These are phyloP conservation scores for Apostichopus parvimensis DNA, from an alignment of 35 echinoderm and acorn worm species.

Conservation along the genomic window DNA sequence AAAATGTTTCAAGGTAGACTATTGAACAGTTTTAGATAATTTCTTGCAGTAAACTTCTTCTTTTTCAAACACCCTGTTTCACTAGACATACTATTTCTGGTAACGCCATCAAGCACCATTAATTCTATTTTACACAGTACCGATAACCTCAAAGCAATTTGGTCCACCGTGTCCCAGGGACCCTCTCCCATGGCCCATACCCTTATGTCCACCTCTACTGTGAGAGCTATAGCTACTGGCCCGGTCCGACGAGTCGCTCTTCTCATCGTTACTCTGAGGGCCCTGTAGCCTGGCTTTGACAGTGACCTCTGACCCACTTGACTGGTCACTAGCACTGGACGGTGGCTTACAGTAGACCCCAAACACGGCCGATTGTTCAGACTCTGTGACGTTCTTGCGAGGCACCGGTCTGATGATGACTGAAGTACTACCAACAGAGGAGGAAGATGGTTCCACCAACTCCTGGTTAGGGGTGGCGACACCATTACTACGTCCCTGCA, in stretches of 20 bases:
- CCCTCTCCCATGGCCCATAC: constrained; percentile 16
- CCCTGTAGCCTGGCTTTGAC: constrained; percentile 67
- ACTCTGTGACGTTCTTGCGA: constrained; percentile 36
- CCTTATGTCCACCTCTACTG: constrained; percentile 8
- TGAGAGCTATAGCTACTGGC: constrained; percentile 48
- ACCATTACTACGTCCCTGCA: constrained; percentile 56
- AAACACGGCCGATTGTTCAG: constrained; percentile 43
- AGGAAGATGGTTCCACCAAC: constrained; percentile 19
- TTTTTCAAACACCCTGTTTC: not conserved
- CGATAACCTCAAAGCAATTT: constrained; percentile 86
- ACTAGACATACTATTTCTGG: not conserved
- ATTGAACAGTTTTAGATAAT: too few species aligned
- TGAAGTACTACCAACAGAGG: constrained; percentile 42
- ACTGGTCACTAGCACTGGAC: constrained; percentile 67
- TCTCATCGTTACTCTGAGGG: constrained; percentile 34
- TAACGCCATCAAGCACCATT: not conserved
- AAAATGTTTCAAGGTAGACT: too few species aligned
- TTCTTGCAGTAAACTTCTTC: not conserved
- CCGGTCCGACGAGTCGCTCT: constrained; percentile 69
- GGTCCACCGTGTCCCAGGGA: constrained; percentile 53
- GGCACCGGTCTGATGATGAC: constrained; percentile 68
- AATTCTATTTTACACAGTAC: constrained; percentile 60
- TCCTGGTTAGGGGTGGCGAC: constrained; percentile 35
- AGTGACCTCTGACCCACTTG: constrained; percentile 75
- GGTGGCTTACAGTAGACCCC: constrained; percentile 52